phyloP scores from a whole-genome alignment of 2,888 invertebrate genomes.

The Heteromyza rotundicornis region DNA sequence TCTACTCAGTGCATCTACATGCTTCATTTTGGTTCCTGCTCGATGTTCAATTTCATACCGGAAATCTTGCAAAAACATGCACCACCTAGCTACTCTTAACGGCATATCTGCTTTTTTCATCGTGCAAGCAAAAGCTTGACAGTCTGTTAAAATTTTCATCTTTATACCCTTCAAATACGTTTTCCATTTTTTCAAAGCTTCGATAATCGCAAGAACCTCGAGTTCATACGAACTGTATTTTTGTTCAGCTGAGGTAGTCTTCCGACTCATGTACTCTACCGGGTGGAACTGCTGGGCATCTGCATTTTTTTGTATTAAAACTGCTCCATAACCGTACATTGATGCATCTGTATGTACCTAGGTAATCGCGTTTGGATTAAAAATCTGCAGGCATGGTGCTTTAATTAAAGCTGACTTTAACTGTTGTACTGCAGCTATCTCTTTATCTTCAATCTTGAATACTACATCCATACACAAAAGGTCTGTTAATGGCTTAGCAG shows the following conservation, averaged over 20 bases:
- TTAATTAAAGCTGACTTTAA: slow-evolving; percentile 15
- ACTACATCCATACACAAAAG: slow-evolving; percentile 21
- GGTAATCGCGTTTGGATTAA: slow-evolving; percentile 19
- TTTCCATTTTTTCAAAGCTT: slow-evolving; percentile 49
- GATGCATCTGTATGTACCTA: slow-evolving; percentile 37
- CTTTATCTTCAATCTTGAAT: slow-evolving; percentile 23
- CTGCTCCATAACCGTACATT: slow-evolving; percentile 38
- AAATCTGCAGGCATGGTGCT: slow-evolving; percentile 31
- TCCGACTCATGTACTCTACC: slow-evolving; percentile 46
- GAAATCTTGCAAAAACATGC: slow-evolving; percentile 35
- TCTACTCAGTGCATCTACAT: slow-evolving; percentile 25
- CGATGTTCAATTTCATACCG: slow-evolving; percentile 34
- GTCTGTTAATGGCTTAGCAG: slow-evolving; percentile 51
- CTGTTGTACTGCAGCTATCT: slow-evolving; percentile 23
- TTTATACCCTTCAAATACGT: slow-evolving; percentile 42
- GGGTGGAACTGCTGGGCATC: slow-evolving; percentile 40
- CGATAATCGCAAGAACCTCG: slow-evolving; percentile 49
- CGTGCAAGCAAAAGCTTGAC: slow-evolving; percentile 45
- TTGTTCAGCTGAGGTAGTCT: slow-evolving; percentile 42
- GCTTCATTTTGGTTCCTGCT: slow-evolving; percentile 6
- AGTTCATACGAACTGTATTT: slow-evolving; percentile 50
- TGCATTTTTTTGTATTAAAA: slow-evolving; percentile 34
- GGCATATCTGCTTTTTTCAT: slow-evolving; percentile 44
- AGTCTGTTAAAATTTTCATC: slow-evolving; percentile 52
- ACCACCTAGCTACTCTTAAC: slow-evolving; percentile 37